Evolutionary conservation across 2,888 invertebrate species (phyloP).

Genomic region (Cerastis rubricosa): DNA sequence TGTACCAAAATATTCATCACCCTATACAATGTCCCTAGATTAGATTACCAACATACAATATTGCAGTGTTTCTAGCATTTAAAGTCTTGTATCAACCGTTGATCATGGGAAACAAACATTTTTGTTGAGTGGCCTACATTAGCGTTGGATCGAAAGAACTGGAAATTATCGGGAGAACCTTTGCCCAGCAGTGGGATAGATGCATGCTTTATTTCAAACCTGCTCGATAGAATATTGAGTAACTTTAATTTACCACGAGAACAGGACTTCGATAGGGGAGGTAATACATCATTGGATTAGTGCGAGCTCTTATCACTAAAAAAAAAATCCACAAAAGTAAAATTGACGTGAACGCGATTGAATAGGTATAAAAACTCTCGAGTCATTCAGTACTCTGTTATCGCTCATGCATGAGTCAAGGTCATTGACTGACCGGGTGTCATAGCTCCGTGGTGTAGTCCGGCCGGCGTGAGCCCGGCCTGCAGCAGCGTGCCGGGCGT

Average conservation of each 20-base stretch:
- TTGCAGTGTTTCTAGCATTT: too few species aligned
- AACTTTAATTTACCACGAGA: not conserved
- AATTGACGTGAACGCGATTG: not conserved
- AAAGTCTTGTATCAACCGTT: too few species aligned
- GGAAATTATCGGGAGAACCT: not conserved
- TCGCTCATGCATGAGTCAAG: not conserved
- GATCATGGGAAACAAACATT: not conserved
- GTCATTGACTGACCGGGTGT: conserved; percentile 70
- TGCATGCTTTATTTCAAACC: not conserved
- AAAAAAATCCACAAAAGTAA: not conserved
- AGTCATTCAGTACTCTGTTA: not conserved
- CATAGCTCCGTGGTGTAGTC: conserved; percentile 81
- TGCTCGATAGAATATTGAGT: not conserved
- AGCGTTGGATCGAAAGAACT: too few species aligned
- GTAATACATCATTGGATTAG: not conserved
- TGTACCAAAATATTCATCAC: not conserved
- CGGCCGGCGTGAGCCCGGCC: conserved; percentile 83
- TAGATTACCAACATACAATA: too few species aligned
- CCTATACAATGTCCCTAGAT: not conserved
- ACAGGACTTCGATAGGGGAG: not conserved
- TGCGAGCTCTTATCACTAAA: not conserved
- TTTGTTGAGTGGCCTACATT: not conserved
- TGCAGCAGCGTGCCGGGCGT: conserved; percentile 74
- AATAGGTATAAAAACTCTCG: not conserved
- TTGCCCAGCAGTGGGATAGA: not conserved